Percentiles rank a stretch among this genome's conserved stretches.
These are phyloP conservation scores for Polyploca ridens DNA, from an alignment of 2,888 invertebrate genomes.

Conservation along the genomic window DNA sequence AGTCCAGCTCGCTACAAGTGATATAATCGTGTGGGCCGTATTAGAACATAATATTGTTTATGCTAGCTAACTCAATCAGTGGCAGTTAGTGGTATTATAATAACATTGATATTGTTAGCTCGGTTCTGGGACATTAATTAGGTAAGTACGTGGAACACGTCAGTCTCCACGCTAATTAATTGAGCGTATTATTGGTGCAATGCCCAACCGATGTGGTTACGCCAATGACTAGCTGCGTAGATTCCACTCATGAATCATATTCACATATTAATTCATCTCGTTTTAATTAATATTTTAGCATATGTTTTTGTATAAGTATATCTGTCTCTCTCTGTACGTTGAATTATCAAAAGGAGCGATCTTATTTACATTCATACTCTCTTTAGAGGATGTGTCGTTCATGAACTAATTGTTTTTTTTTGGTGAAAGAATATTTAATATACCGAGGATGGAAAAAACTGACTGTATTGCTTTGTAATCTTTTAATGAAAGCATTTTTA, in stretches of 20 bases:
- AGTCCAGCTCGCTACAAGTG: too few species aligned
- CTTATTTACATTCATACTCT: too few species aligned
- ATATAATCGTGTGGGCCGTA: constrained; percentile 27
- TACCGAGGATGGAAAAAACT: too few species aligned
- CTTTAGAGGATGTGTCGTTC: too few species aligned
- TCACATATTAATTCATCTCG: background rate
- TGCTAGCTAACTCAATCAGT: constrained; percentile 64
- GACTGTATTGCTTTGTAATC: too few species aligned
- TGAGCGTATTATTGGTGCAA: constrained; percentile 75
- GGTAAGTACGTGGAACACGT: constrained; percentile 74
- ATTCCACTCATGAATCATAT: constrained; percentile 17
- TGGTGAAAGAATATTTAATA: too few species aligned
- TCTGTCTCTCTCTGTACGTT: background rate
- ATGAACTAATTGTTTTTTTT: too few species aligned
- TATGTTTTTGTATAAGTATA: background rate
- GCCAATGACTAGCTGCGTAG: constrained; percentile 28
- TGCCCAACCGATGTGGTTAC: constrained; percentile 63
- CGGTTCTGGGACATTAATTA: constrained; percentile 74
- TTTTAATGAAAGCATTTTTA: too few species aligned
- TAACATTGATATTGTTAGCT: constrained; percentile 62
- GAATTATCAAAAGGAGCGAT: background rate
- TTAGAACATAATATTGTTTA: constrained; percentile 51
- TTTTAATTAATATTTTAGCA: background rate
- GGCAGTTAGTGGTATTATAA: constrained; percentile 61
- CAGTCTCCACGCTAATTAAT: constrained; percentile 72